These are phyloP conservation scores for Rhegmatorhina hoffmannsi DNA, from an alignment of 2,113 vertebrate species.

Conservation along the genomic window DNA sequence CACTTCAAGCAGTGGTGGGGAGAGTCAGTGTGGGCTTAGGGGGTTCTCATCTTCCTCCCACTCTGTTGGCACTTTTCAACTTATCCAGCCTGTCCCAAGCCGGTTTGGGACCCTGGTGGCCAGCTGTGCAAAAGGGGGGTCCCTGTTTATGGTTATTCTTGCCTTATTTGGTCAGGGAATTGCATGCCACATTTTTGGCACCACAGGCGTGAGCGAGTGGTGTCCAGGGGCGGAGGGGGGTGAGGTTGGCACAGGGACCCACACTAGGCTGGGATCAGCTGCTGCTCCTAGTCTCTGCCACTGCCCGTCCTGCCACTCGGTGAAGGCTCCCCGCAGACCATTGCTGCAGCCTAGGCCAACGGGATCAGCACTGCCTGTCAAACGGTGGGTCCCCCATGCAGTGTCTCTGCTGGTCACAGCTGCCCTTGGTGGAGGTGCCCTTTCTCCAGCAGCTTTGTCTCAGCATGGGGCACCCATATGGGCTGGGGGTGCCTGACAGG, in stretches of 20 bases:
- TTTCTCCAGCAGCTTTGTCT: neutral
- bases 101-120: neutral
- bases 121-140: neutral
- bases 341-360: neutral
- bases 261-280: neutral
- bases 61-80: neutral
- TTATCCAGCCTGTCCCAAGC: neutral
- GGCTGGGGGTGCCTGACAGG: neutral
- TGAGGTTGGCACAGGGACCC: slow-evolving; percentile 40
- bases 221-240: neutral
- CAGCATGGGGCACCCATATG: neutral
- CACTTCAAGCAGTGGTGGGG: neutral
- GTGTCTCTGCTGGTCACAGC: neutral
- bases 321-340: neutral
- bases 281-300: neutral
- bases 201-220: slow-evolving; percentile 6
- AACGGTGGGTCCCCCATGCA: neutral
- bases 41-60: neutral
- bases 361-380: neutral
- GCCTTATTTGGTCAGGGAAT: slow-evolving; percentile 70
- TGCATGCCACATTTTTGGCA: slow-evolving; percentile 65
- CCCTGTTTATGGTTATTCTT: slow-evolving; percentile 57
- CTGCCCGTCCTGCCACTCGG: neutral
- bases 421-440: neutral
- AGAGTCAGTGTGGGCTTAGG: rapidly evolving